These are phyloP conservation scores for Stenodema calcarata DNA, from an alignment of 2,888 invertebrate genomes.

Conservation along the genomic window DNA sequence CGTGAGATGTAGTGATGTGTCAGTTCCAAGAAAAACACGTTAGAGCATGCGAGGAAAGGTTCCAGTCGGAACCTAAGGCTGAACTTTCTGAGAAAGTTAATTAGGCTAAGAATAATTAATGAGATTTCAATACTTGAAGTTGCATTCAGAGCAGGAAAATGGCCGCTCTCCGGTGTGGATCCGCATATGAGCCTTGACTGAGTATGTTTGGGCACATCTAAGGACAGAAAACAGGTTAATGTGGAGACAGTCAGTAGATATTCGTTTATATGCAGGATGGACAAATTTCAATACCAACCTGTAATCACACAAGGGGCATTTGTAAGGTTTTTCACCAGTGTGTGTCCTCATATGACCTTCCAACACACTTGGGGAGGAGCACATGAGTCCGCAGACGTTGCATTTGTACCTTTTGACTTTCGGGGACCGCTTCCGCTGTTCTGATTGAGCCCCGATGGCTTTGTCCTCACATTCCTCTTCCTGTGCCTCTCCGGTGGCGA, in stretches of 20 bases:
- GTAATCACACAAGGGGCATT: slow-evolving; percentile 33
- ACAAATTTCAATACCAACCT: neutral
- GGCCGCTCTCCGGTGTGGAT: slow-evolving; percentile 26
- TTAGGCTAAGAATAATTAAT: neutral
- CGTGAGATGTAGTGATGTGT: too few species aligned
- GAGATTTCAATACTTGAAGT: neutral
- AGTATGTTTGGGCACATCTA: neutral
- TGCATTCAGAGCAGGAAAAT: neutral
- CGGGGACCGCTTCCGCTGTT: neutral
- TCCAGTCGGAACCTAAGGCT: too few species aligned
- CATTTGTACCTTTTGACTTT: slow-evolving; percentile 32
- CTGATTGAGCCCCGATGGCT: neutral
- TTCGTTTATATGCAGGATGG: too few species aligned
- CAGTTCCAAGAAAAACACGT: too few species aligned
- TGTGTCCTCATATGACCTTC: slow-evolving; percentile 30
- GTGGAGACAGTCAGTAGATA: too few species aligned
- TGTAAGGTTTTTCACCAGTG: slow-evolving; percentile 38
- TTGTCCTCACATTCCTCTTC: neutral
- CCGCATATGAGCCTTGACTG: neutral
- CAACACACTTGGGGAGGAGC: slow-evolving; percentile 31
- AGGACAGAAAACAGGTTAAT: neutral
- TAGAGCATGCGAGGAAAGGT: too few species aligned
- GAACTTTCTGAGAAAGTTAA: too few species aligned
- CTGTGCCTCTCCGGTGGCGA: neutral
- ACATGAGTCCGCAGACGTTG: slow-evolving; percentile 6